phyloP scores from a whole-genome alignment of 2,888 invertebrate species.

The Orchesellides sinensis region DNA sequence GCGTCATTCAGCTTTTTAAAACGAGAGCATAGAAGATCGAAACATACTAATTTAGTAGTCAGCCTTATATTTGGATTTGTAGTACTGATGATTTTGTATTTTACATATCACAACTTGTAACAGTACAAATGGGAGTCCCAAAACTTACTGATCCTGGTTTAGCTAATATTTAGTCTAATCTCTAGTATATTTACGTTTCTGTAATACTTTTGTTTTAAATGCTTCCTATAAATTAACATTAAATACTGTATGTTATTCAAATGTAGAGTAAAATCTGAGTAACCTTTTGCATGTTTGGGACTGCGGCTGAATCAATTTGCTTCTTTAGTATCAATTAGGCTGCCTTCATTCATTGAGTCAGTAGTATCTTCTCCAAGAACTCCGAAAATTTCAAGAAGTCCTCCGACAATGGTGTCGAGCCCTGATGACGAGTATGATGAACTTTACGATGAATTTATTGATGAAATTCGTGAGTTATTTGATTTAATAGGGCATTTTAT shows the following conservation, averaged over 20 bases:
- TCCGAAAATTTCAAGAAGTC: slow-evolving; percentile 60
- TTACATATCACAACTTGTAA: no score
- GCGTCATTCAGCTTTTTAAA: not conserved
- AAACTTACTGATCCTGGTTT: no score
- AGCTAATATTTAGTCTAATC: no score
- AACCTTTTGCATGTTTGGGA: slow-evolving; percentile 36
- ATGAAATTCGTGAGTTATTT: slow-evolving; percentile 56
- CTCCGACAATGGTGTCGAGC: slow-evolving; percentile 44
- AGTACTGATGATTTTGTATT: no score
- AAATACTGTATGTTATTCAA: no score
- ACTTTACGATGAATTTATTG: slow-evolving; percentile 66
- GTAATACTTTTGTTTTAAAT: no score
- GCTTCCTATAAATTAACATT: no score
- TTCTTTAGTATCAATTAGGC: slow-evolving; percentile 66
- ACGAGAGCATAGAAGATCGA: slow-evolving; percentile 24
- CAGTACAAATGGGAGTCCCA: no score
- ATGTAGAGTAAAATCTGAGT: no score
- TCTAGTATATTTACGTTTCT: no score
- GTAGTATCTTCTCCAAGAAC: slow-evolving; percentile 60
- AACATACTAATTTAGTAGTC: no score
- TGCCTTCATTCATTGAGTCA: slow-evolving; percentile 70
- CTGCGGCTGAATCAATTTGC: slow-evolving; percentile 47
- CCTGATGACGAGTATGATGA: slow-evolving; percentile 52
- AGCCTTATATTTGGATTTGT: no score
- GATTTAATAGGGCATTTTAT: slow-evolving; percentile 31